Conservation (phyloP, 1,140 invertebrate species). For the Schlechtendalia chinensis region DNA sequence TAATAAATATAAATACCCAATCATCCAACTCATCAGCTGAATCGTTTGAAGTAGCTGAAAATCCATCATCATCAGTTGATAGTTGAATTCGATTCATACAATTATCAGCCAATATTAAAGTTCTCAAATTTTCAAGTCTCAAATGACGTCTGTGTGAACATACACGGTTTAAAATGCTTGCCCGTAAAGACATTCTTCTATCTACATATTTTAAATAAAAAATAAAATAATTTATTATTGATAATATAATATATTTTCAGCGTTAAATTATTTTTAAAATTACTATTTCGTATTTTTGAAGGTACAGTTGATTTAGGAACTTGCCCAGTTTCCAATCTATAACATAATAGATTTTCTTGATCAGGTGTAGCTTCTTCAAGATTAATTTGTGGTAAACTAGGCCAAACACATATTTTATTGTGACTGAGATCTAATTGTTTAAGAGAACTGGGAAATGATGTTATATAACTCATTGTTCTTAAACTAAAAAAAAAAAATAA, state of each 20-base stretch:
- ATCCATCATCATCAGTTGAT: slow-evolving; percentile 71
- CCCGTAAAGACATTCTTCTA: slow-evolving; percentile 62
- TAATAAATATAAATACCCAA: slow-evolving; percentile 55
- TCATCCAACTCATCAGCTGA: slow-evolving; percentile 50
- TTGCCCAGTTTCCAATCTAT: slow-evolving; percentile 49
- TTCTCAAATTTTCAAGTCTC: slow-evolving; percentile 75
- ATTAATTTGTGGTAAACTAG: slow-evolving; percentile 70
- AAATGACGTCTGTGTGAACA: slow-evolving; percentile 82
- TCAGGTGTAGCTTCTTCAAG: slow-evolving; percentile 36
- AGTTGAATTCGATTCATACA: slow-evolving; percentile 73
- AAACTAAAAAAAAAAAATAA: too few relatives aligned
- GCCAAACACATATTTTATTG: slow-evolving; percentile 88
- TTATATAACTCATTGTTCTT: slow-evolving; percentile 76
- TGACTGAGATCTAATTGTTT: slow-evolving; percentile 91
- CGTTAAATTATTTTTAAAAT: background rate
- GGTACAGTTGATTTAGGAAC: slow-evolving; percentile 45
- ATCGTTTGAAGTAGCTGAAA: slow-evolving; percentile 53
- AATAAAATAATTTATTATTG: slow-evolving; percentile 8
- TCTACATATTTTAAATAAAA: slow-evolving; percentile 2
- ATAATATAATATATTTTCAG: background rate
- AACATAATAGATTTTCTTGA: slow-evolving; percentile 49
- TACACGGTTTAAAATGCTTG: slow-evolving; percentile 73
- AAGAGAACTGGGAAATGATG: slow-evolving; percentile 81
- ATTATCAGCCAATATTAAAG: slow-evolving; percentile 84
- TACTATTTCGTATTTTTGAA: slow-evolving; percentile 40